Evolutionary conservation across 2,113 vertebrate species (phyloP).

Genomic region (Lipophrys pholis): DNA sequence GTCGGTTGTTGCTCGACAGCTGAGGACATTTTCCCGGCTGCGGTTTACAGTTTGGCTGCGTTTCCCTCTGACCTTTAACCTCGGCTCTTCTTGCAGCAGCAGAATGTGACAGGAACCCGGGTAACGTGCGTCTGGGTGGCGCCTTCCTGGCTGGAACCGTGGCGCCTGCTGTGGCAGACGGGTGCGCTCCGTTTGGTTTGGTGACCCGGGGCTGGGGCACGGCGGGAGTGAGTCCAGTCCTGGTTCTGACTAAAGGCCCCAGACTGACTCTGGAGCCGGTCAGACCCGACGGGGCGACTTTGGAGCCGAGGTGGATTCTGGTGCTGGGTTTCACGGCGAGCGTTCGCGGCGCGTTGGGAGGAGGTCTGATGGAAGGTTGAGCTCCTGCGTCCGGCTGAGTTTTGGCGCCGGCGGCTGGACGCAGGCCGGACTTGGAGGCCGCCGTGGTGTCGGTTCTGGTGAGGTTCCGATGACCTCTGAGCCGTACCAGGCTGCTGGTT

Average conservation of each 20-base stretch:
- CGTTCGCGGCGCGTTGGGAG: background rate
- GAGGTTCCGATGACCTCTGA: background rate
- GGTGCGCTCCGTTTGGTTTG: background rate
- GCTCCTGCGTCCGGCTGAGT: background rate
- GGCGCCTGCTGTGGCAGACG: background rate
- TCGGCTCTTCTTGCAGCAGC: background rate
- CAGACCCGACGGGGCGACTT: background rate
- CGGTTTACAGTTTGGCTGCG: conserved; percentile 7
- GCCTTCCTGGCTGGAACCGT: background rate
- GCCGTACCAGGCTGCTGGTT: background rate
- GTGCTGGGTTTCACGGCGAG: background rate
- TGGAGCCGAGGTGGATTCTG: background rate
- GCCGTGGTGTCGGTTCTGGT: background rate
- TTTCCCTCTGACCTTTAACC: conserved; percentile 17
- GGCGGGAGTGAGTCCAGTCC: conserved; percentile 67
- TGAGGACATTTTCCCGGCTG: conserved; percentile 3
- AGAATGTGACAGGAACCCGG: background rate
- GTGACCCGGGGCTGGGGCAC: conserved; percentile 38
- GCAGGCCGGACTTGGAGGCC: background rate
- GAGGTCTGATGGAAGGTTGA: background rate
- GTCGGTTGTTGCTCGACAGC: background rate
- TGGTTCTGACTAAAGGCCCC: conserved; percentile 58
- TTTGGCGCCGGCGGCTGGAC: background rate
- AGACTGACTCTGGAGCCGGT: conserved; percentile 40
- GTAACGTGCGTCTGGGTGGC: background rate